Percentiles rank a stretch among this genome's conserved stretches.
phyloP scores from a whole-genome alignment of 2,888 invertebrate genomes.

The Thecophora atra region DNA sequence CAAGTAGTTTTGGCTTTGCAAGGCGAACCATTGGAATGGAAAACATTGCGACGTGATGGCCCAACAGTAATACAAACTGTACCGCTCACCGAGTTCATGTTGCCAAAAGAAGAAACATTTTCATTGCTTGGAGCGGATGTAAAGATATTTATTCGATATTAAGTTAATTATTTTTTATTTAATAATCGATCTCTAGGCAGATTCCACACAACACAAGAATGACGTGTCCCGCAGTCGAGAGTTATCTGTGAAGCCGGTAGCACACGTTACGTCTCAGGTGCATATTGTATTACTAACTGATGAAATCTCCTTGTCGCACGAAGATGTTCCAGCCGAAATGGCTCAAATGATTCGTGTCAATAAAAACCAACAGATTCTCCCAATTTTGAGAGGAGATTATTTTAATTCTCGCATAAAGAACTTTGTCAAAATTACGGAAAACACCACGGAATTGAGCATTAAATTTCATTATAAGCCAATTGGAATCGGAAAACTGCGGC shows the following conservation, averaged over 20 bases:
- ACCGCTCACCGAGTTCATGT: slow-evolving; percentile 76
- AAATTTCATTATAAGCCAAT: slow-evolving; percentile 79
- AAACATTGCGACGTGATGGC: slow-evolving; percentile 70
- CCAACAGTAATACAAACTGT: slow-evolving; percentile 73
- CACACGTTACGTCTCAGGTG: slow-evolving; percentile 79
- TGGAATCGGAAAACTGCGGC: slow-evolving; percentile 80
- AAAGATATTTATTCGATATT: neutral
- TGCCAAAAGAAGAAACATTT: slow-evolving; percentile 80
- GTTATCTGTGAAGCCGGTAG: slow-evolving; percentile 60
- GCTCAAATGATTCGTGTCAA: slow-evolving; percentile 72
- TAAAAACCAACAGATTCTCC: slow-evolving; percentile 75
- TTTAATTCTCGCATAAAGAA: slow-evolving; percentile 82
- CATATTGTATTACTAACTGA: slow-evolving; percentile 83
- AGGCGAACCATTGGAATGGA: slow-evolving; percentile 69
- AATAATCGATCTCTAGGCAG: neutral
- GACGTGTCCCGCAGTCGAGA: neutral
- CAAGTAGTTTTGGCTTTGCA: slow-evolving; percentile 77
- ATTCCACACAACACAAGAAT: neutral
- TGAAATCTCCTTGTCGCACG: slow-evolving; percentile 71
- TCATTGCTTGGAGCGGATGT: slow-evolving; percentile 72
- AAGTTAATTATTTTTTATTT: neutral
- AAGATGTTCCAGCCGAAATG: slow-evolving; percentile 76
- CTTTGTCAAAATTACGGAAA: slow-evolving; percentile 73
- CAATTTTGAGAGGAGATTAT: slow-evolving; percentile 84
- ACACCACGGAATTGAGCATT: slow-evolving; percentile 72